Evolutionary conservation across 1,140 invertebrate species (phyloP).

Genomic region (Zaprionus inermis): DNA sequence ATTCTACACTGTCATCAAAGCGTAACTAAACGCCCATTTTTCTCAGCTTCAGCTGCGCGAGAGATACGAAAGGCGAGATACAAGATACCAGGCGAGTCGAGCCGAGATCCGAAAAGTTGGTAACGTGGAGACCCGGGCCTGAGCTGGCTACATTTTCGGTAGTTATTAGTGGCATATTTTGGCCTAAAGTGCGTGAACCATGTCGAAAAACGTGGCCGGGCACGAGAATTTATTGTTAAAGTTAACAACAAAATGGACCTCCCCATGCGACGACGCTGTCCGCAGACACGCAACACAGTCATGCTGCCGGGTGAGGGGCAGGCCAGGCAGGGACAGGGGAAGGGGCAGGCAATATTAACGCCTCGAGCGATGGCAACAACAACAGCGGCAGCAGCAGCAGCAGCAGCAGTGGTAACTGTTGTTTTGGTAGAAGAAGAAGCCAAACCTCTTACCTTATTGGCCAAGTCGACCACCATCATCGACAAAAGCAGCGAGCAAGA

Average conservation of each 20-base stretch:
- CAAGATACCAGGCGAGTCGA: constrained; percentile 19
- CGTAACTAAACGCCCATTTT: constrained; percentile 83
- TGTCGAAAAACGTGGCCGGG: constrained; percentile 66
- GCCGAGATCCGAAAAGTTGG: constrained; percentile 13
- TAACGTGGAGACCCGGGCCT: constrained; percentile 25
- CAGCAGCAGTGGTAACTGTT: constrained; percentile 73
- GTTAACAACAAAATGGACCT: constrained; percentile 82
- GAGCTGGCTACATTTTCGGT: constrained; percentile 67
- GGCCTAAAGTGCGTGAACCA: constrained; percentile 82
- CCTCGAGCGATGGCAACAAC: constrained; percentile 64
- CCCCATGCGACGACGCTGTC: constrained; percentile 48
- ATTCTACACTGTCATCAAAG: constrained; percentile 83
- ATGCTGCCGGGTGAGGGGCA: background rate
- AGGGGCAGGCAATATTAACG: constrained; percentile 73
- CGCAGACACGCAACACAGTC: constrained; percentile 50
- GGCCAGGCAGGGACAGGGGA: constrained; percentile 4
- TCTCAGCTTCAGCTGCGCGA: constrained; percentile 57
- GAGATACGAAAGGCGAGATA: background rate
- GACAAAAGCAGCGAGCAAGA: constrained; percentile 18
- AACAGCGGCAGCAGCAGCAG: constrained; percentile 42
- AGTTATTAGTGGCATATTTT: constrained; percentile 83
- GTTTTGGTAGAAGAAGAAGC: constrained; percentile 53
- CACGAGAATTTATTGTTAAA: constrained; percentile 81
- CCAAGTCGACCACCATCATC: constrained; percentile 76
- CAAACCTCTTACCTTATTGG: constrained; percentile 77